phyloP scores from a whole-genome alignment of 1,140 invertebrate genomes.

The Lucilia cuprina region DNA sequence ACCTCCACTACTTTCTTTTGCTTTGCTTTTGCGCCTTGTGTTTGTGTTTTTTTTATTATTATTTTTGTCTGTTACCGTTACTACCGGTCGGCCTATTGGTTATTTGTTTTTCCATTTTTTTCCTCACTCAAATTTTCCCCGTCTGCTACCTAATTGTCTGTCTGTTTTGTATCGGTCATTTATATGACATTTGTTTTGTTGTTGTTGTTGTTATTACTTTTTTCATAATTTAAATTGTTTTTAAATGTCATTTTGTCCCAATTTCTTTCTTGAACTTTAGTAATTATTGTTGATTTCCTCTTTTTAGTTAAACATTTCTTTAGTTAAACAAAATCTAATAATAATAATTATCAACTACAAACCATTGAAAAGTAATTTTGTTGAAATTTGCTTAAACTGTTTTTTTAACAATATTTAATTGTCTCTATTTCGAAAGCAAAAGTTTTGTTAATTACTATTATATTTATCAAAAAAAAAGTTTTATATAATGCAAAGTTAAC shows the following conservation, averaged over 20 bases:
- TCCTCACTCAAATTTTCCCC: not conserved
- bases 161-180: not conserved
- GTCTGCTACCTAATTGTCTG: not conserved
- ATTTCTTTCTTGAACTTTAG: not conserved
- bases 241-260: conserved; percentile 20
- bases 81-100: conserved; percentile 14
- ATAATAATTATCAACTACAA: no score
- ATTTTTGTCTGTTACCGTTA: conserved; percentile 14
- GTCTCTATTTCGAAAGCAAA: no score
- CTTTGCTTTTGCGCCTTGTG: conserved; percentile 16
- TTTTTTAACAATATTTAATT: no score
- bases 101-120: not conserved
- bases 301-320: not conserved
- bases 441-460: no score
- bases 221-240: not conserved
- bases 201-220: not conserved
- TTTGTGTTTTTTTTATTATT: no score
- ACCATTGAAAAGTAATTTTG: no score
- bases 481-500: no score
- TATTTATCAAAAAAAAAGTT: no score
- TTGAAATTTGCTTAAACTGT: no score
- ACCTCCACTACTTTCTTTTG: conserved; percentile 24
- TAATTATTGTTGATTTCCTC: conserved; percentile 25
- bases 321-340: no score
- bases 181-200: conserved; percentile 1